These are phyloP conservation scores for Tragelaphus strepsiceros DNA, from an alignment of 2,113 vertebrate genomes.

Conservation along the genomic window DNA sequence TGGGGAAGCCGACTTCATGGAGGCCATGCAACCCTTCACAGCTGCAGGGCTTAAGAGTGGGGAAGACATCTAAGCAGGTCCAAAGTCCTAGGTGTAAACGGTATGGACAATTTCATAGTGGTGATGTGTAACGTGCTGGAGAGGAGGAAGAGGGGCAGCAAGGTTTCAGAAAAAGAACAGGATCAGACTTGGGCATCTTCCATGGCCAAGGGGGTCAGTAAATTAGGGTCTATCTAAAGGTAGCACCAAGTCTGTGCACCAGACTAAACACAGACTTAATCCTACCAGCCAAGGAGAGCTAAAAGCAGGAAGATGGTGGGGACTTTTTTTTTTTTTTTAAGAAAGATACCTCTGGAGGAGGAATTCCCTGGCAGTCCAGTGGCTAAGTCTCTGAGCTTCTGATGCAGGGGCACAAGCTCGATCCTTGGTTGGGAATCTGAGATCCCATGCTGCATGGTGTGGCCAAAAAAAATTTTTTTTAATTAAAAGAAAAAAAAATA, in stretches of 20 bases:
- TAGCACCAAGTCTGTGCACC: too few species aligned
- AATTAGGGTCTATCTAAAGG: too few species aligned
- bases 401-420: not conserved
- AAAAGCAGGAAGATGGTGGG: not conserved
- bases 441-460: not conserved
- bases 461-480: not conserved
- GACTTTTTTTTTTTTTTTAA: not conserved
- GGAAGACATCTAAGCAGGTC: not conserved
- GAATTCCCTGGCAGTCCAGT: not conserved
- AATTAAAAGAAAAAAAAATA: not conserved
- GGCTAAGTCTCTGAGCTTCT: not conserved
- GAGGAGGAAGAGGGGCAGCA: not conserved
- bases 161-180: not conserved
- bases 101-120: not conserved
- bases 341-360: not conserved
- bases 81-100: too few species aligned
- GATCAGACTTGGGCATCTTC: not conserved
- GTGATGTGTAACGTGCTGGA: accelerated
- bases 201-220: too few species aligned
- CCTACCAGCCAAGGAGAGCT: not conserved
- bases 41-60: not conserved
- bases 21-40: not conserved
- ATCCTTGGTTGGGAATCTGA: not conserved
- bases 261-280: not conserved
- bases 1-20: not conserved